Conservation (phyloP, 1,140 invertebrate genomes). For the Drosophila bocki region DNA sequence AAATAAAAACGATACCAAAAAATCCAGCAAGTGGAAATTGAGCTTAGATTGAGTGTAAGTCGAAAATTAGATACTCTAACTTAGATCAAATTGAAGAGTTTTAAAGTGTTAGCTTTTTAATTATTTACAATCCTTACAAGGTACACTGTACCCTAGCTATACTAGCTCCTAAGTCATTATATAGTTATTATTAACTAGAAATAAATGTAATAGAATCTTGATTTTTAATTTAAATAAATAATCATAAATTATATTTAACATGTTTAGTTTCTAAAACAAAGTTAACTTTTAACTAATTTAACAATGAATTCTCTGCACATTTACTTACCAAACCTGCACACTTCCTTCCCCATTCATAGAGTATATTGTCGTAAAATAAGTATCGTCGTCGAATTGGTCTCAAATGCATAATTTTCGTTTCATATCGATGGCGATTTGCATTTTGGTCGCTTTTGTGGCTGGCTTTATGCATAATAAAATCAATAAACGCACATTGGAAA, state of each 20-base stretch:
- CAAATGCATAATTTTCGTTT: slow-evolving; percentile 78
- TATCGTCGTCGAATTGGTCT: slow-evolving; percentile 68
- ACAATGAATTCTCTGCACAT: background rate
- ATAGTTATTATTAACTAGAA: too few relatives aligned
- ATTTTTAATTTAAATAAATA: too few relatives aligned
- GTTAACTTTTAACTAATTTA: background rate
- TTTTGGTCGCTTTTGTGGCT: slow-evolving; percentile 76
- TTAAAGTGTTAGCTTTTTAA: too few relatives aligned
- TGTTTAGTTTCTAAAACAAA: background rate
- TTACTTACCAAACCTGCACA: too few relatives aligned
- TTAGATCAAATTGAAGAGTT: too few relatives aligned
- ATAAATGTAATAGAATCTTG: too few relatives aligned
- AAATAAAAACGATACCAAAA: background rate
- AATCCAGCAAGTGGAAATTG: slow-evolving; percentile 28
- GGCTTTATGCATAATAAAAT: slow-evolving; percentile 81
- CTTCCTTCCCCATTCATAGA: background rate
- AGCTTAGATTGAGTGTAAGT: background rate
- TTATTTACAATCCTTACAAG: too few relatives aligned
- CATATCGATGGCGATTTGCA: slow-evolving; percentile 79
- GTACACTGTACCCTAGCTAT: too few relatives aligned
- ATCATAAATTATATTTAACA: too few relatives aligned
- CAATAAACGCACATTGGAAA: slow-evolving; percentile 79
- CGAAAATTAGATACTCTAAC: background rate
- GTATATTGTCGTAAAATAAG: slow-evolving; percentile 23
- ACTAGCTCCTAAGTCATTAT: too few relatives aligned